Conservation (phyloP, 1,140 invertebrate genomes). For the Neodiprion virginianus region DNA sequence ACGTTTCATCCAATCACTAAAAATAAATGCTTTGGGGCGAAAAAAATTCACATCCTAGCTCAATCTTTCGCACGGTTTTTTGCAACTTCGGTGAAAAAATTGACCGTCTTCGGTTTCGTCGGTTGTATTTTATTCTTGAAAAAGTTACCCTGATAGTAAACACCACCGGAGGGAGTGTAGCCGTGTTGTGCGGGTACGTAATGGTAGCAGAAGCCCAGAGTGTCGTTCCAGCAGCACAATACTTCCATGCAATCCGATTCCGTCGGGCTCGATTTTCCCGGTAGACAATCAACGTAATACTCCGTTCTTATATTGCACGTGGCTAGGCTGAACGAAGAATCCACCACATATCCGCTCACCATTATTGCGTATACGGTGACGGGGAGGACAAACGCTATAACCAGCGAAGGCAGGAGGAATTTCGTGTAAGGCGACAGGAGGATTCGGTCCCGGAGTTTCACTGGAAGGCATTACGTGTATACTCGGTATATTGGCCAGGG, state of each 20-base stretch:
- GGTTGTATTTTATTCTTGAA: too few species aligned
- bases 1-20: too few species aligned
- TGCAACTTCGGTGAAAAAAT: too few species aligned
- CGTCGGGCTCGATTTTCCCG: constrained; percentile 18
- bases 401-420: constrained; percentile 31
- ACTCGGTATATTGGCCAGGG: too few species aligned
- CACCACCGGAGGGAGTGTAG: constrained; percentile 18
- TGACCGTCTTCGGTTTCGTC: too few species aligned
- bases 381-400: constrained; percentile 28
- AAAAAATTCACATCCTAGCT: too few species aligned
- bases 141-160: neutral
- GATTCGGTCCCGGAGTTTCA: constrained; percentile 24
- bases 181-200: constrained; percentile 32
- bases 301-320: constrained; percentile 29
- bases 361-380: constrained; percentile 25
- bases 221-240: constrained; percentile 34
- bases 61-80: too few species aligned
- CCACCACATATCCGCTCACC: constrained; percentile 12
- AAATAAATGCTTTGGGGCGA: too few species aligned
- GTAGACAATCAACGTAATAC: constrained; percentile 35
- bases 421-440: constrained; percentile 31
- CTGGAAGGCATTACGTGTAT: constrained; percentile 10
- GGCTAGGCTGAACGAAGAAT: neutral
- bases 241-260: constrained; percentile 25
- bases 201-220: constrained; percentile 31